These are phyloP conservation scores for Orchestia grillus DNA, from an alignment of 1,140 invertebrate genomes.

Conservation along the genomic window DNA sequence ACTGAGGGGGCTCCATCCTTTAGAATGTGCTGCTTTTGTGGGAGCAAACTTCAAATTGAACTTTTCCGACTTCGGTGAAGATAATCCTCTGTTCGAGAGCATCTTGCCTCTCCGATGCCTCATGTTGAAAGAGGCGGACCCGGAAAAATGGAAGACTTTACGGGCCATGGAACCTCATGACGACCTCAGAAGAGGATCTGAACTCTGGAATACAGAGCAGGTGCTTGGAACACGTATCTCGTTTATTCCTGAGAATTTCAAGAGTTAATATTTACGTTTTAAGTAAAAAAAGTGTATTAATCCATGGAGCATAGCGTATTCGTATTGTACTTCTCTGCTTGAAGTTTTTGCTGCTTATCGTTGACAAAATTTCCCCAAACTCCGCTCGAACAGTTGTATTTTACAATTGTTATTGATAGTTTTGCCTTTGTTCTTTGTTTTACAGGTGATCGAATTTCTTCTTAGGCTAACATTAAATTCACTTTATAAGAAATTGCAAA, in stretches of 20 bases:
- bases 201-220: slow-evolving; percentile 65
- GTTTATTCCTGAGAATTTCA: neutral
- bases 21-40: slow-evolving; percentile 62
- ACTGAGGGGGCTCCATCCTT: slow-evolving; percentile 59
- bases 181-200: slow-evolving; percentile 63
- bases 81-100: slow-evolving; percentile 62
- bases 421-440: too few species aligned
- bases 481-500: too few species aligned
- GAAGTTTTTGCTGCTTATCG: neutral
- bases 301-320: neutral
- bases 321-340: neutral
- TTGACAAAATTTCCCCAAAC: neutral
- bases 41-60: slow-evolving; percentile 57
- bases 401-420: too few species aligned
- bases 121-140: slow-evolving; percentile 44
- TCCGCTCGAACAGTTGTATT: too few species aligned
- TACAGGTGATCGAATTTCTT: too few species aligned
- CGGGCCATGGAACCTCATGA: slow-evolving; percentile 66
- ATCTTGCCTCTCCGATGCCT: slow-evolving; percentile 67
- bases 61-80: slow-evolving; percentile 60
- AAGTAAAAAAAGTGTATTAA: neutral
- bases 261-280: neutral
- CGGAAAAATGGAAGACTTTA: slow-evolving; percentile 64
- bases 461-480: too few species aligned
- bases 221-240: neutral